phyloP scores from a whole-genome alignment of 2,113 vertebrate genomes.

The Aphyosemion australe region DNA sequence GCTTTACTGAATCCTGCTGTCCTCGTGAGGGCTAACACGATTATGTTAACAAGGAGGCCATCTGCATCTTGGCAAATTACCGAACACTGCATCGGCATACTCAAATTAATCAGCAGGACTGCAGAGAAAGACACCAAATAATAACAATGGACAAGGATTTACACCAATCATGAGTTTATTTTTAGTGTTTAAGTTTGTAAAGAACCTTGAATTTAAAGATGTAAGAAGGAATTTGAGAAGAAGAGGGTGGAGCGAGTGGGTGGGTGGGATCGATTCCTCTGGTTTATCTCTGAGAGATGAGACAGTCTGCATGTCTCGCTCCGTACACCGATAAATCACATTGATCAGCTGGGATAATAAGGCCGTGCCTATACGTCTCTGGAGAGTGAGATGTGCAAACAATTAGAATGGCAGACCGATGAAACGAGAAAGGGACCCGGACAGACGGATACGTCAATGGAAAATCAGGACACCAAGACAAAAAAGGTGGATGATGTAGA shows the following conservation, averaged over 20 bases:
- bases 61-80: conserved; percentile 39
- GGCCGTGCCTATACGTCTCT: conserved; percentile 49
- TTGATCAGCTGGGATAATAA: conserved; percentile 64
- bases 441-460: conserved; percentile 26
- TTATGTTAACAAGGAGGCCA: conserved; percentile 46
- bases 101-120: conserved; percentile 11
- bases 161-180: conserved; percentile 1
- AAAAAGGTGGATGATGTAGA: conserved; percentile 11
- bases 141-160: not conserved
- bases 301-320: conserved; percentile 62
- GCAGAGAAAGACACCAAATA: not conserved
- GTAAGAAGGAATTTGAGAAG: conserved; percentile 20
- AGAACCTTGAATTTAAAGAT: not conserved
- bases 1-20: conserved; percentile 31
- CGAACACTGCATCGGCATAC: conserved; percentile 1
- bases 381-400: conserved; percentile 59
- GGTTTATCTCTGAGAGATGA: conserved; percentile 61
- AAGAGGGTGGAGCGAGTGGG: conserved; percentile 18
- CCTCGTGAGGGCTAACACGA: conserved; percentile 21
- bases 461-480: not conserved
- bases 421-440: conserved; percentile 26
- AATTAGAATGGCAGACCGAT: conserved; percentile 45
- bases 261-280: conserved; percentile 62
- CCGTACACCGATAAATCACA: conserved; percentile 68
- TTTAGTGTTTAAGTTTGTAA: not conserved